These are phyloP conservation scores for Parthenolecanium corni DNA, from an alignment of 2,888 invertebrate species.

Conservation along the genomic window DNA sequence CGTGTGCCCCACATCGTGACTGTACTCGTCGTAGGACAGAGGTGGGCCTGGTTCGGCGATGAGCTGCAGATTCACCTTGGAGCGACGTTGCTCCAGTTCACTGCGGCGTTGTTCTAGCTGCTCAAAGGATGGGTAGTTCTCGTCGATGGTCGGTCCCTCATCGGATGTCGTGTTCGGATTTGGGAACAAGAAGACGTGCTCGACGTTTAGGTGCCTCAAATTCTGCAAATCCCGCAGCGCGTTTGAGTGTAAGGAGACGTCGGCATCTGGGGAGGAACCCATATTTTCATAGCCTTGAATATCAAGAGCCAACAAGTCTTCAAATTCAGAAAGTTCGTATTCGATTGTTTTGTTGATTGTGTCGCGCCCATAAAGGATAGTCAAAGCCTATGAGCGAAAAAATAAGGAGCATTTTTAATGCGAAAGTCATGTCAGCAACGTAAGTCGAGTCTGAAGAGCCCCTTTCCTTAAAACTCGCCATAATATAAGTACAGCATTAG, in stretches of 20 bases:
- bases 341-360: slow-evolving; percentile 33
- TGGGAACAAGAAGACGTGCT: slow-evolving; percentile 1
- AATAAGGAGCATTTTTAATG: not conserved
- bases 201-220: slow-evolving; percentile 8
- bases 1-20: not conserved
- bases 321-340: slow-evolving; percentile 24
- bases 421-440: not conserved
- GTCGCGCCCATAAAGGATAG: slow-evolving; percentile 47
- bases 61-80: no score
- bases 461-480: no score
- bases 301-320: slow-evolving; percentile 24
- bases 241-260: not conserved
- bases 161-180: not conserved
- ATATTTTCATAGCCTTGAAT: slow-evolving; percentile 26
- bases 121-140: no score
- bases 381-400: slow-evolving; percentile 40
- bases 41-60: no score
- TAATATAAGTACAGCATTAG: no score
- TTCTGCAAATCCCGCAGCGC: not conserved
- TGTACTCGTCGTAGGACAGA: not conserved
- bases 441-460: no score
- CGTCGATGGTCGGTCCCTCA: not conserved
- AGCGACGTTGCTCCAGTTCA: no score
- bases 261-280: slow-evolving; percentile 8
- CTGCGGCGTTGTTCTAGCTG: no score